These are phyloP conservation scores for Orientallactaga sibirica DNA, from an alignment of 2,797 vertebrate species.

Conservation along the genomic window DNA sequence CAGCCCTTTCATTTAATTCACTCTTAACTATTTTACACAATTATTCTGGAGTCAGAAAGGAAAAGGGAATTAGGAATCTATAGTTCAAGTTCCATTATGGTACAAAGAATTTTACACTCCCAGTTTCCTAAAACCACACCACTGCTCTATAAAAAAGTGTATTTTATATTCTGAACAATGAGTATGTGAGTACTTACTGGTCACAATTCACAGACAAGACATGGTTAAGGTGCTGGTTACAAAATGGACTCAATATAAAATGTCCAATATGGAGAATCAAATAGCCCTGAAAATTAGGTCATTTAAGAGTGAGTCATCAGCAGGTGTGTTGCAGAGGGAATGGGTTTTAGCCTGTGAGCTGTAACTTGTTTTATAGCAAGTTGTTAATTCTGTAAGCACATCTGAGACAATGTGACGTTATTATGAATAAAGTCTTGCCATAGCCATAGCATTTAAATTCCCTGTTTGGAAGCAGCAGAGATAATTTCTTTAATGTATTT, in stretches of 20 bases:
- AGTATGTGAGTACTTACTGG: slow-evolving; percentile 34
- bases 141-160: slow-evolving; percentile 28
- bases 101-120: neutral
- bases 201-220: slow-evolving; percentile 41
- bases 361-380: slow-evolving; percentile 74
- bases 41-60: neutral
- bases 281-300: slow-evolving; percentile 76
- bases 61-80: neutral
- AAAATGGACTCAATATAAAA: slow-evolving; percentile 24
- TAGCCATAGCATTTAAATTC: slow-evolving; percentile 74
- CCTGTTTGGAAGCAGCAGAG: slow-evolving; percentile 66
- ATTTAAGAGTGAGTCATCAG: slow-evolving; percentile 72
- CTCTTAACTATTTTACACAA: neutral
- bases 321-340: slow-evolving; percentile 60
- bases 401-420: slow-evolving; percentile 63
- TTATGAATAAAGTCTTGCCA: slow-evolving; percentile 76
- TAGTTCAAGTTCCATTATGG: neutral
- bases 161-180: slow-evolving; percentile 46
- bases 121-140: neutral
- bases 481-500: slow-evolving; percentile 47
- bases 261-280: slow-evolving; percentile 71
- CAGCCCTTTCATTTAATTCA: neutral
- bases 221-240: slow-evolving; percentile 34
- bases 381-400: slow-evolving; percentile 75
- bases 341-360: slow-evolving; percentile 74